Conservation (phyloP, 2,113 vertebrate species). For the Solea senegalensis region DNA sequence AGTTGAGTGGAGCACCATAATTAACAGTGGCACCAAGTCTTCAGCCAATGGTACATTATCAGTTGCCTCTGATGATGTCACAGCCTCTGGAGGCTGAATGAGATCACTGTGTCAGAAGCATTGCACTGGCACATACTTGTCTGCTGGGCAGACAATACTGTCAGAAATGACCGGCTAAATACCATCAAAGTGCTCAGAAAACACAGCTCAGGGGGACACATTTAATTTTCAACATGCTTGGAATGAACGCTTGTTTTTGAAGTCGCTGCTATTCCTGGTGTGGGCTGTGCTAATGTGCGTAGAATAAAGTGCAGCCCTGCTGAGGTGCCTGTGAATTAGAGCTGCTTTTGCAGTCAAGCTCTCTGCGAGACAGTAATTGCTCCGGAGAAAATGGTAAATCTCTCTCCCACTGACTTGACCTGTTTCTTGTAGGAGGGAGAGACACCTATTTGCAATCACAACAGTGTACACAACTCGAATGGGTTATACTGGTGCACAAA, state of each 20-base stretch:
- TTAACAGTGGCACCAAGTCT: conserved; percentile 21
- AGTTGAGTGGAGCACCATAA: conserved; percentile 24
- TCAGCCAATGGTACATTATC: conserved; percentile 32
- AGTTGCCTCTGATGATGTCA: conserved; percentile 23
- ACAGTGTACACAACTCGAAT: conserved; percentile 8
- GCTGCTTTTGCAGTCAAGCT: conserved; percentile 34
- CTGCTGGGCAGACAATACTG: background rate
- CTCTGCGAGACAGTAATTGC: conserved; percentile 53
- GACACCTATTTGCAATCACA: conserved; percentile 31
- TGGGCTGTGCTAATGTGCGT: conserved; percentile 48
- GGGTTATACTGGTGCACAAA: conserved; percentile 10
- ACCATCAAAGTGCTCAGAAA: conserved; percentile 43
- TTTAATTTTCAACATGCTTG: conserved; percentile 45
- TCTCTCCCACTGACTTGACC: conserved; percentile 16
- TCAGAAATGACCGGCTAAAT: conserved; percentile 32
- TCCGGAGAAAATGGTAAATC: conserved; percentile 43
- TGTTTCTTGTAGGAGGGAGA: conserved; percentile 11
- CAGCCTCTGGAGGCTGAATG: conserved; percentile 15
- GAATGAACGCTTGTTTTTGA: conserved; percentile 61
- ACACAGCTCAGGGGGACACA: conserved; percentile 32
- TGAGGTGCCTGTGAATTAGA: conserved; percentile 41
- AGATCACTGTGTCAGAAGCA: conserved; percentile 33
- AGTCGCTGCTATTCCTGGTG: conserved; percentile 34
- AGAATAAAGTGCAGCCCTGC: conserved; percentile 54
- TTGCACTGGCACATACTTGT: conserved; percentile 15